A percentile compares a stretch with the other conserved stretches of the same genome.
These are phyloP conservation scores for Marmota monax DNA, from an alignment of 2,113 vertebrate species.

Conservation along the genomic window DNA sequence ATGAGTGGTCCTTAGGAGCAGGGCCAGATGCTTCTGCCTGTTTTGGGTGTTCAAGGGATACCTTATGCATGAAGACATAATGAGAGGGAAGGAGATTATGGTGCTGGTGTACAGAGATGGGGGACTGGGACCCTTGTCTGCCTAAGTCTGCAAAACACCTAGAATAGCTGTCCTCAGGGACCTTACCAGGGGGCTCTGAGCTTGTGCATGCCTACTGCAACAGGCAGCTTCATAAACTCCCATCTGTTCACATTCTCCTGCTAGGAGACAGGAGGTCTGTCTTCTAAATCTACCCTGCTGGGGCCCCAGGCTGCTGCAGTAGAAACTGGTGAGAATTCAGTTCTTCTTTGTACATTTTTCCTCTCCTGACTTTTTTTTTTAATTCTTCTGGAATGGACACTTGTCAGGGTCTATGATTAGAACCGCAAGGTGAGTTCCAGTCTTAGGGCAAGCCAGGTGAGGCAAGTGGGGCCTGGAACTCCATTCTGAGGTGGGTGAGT, in stretches of 20 bases:
- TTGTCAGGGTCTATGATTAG: neutral
- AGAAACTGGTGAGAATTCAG: neutral
- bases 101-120: neutral
- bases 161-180: neutral
- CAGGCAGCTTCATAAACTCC: neutral
- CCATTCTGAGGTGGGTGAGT: no score
- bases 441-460: neutral
- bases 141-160: neutral
- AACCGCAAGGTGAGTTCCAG: neutral
- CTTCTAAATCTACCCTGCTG: neutral
- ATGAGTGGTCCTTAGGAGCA: neutral
- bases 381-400: neutral
- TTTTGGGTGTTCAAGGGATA: neutral
- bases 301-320: no score
- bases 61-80: fast-evolving
- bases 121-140: neutral
- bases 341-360: neutral
- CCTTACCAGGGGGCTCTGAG: neutral
- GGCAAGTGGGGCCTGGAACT: no score
- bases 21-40: neutral
- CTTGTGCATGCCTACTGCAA: fast-evolving
- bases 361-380: neutral
- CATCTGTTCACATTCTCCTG: neutral
- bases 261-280: neutral
- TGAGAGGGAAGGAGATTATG: no score